Base-by-base conservation (phyloP, 1,140 invertebrate genomes). In the Procambarus clarkii region DNA sequence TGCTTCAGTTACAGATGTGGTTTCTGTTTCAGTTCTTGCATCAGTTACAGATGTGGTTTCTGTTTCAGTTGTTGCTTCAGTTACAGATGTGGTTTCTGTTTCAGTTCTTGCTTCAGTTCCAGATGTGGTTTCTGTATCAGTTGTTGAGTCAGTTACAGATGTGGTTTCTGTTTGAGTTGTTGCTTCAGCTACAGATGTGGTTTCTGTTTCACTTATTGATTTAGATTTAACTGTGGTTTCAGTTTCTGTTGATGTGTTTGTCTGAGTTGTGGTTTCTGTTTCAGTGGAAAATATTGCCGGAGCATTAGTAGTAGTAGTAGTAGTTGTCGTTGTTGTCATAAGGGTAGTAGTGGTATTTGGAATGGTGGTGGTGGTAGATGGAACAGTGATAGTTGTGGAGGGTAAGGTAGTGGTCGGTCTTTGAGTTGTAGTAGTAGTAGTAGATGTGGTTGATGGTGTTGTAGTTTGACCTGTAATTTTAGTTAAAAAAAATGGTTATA, bases 381-480 rank as follows among this genome's bases (percentile, higher is more conserved):
- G n/a, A 34, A 24, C 9, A 48, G 15, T 86, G 69, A 34, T 76
- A 11, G 44, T 54, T 54, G 50, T 54, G 50, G 50, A 9, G 13
- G 50, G 13, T 54, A 54, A 54, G 50, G 50, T 54, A 13, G 13
- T 9, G 8, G 50, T 54, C 13, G 50, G 50, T 54, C 50, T 54
- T 54, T 54, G 50, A 24, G 83, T 45, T 45, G 69, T 76, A 48
- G 83, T 71, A 74, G 64, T 46, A 13, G 34, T 74, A 21, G 45
- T 86, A 21, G 83, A 46, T 86, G 34, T 84, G 34, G 83, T 15
- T 18, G 45, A n/a, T 86, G 69, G 8, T 71, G 50, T 54, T 54
- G 74, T 50, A 54, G 84, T 77, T 48, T 86, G 15, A 58, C 84
- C 84, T 86, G 84, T 9, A 50, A 86, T 44, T 86, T 54, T 86